Conservation (phyloP, 2,113 vertebrate species). For the Odocoileus virginianus region DNA sequence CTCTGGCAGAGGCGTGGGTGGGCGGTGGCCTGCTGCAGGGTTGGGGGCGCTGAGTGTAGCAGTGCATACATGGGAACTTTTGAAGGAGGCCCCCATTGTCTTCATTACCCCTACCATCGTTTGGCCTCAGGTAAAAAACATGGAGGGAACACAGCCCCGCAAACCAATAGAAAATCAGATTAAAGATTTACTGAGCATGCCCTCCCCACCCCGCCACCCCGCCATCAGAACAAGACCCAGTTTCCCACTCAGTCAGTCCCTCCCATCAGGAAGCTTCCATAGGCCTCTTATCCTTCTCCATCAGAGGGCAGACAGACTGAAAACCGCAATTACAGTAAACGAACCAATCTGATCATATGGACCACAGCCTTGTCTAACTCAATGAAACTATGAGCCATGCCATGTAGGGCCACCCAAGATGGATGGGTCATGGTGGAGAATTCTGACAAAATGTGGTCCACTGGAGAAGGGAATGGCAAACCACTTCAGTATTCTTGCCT, state of each 20-base stretch:
- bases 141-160: not conserved
- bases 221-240: not conserved
- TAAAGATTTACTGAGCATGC: not conserved
- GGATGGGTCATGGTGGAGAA: rapidly evolving
- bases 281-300: not conserved
- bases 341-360: not conserved
- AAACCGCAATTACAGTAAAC: not conserved
- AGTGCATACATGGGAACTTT: not conserved
- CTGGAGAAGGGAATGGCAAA: not conserved
- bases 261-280: not conserved
- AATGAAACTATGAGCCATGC: not conserved
- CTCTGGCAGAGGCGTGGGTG: not conserved
- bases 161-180: not conserved
- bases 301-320: not conserved
- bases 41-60: not conserved
- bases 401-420: not conserved
- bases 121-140: not conserved
- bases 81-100: not conserved
- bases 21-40: not conserved
- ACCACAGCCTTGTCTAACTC: not conserved
- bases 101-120: not conserved
- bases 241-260: not conserved
- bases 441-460: not conserved
- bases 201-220: not conserved
- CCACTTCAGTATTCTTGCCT: not conserved